Evolutionary conservation across 2,888 invertebrate genomes (phyloP).

Genomic region (Gymnosoma rotundatum): DNA sequence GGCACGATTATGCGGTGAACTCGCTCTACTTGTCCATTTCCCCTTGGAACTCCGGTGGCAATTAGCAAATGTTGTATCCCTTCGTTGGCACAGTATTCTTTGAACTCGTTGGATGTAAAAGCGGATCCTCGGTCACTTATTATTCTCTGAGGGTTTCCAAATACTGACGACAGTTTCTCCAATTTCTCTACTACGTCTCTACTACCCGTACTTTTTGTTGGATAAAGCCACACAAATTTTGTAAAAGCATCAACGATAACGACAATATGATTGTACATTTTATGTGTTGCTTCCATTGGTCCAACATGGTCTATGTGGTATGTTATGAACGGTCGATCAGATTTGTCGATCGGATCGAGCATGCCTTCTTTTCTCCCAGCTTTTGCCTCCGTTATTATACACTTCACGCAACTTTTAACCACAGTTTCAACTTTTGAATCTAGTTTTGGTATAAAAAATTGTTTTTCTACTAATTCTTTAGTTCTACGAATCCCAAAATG

Average conservation of each 20-base stretch:
- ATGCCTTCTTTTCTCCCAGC: too few species aligned
- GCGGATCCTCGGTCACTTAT: constrained; percentile 45
- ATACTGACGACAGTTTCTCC: constrained; percentile 45
- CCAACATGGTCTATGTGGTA: background rate
- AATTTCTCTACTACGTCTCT: too few species aligned
- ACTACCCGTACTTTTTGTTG: constrained; percentile 68
- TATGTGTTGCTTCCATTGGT: constrained; percentile 51
- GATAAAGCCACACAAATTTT: constrained; percentile 73
- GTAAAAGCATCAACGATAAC: constrained; percentile 27
- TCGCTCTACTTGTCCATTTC: background rate
- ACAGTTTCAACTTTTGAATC: too few species aligned
- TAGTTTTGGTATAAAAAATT: too few species aligned
- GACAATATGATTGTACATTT: constrained; percentile 48
- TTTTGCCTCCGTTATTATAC: too few species aligned
- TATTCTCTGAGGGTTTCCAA: constrained; percentile 27
- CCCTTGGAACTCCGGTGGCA: constrained; percentile 71
- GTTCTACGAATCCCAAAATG: too few species aligned
- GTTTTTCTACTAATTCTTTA: too few species aligned
- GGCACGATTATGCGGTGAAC: background rate
- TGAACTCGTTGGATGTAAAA: constrained; percentile 72
- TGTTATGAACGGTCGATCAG: too few species aligned
- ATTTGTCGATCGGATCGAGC: too few species aligned
- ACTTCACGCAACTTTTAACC: too few species aligned
- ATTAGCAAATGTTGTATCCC: constrained; percentile 74
- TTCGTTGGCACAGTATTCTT: constrained; percentile 75